Evolutionary conservation across 2,113 vertebrate species (phyloP), one percentile per base, ranked within the genome.

Genomic region (Epinephelus cyanopodus): DNA sequence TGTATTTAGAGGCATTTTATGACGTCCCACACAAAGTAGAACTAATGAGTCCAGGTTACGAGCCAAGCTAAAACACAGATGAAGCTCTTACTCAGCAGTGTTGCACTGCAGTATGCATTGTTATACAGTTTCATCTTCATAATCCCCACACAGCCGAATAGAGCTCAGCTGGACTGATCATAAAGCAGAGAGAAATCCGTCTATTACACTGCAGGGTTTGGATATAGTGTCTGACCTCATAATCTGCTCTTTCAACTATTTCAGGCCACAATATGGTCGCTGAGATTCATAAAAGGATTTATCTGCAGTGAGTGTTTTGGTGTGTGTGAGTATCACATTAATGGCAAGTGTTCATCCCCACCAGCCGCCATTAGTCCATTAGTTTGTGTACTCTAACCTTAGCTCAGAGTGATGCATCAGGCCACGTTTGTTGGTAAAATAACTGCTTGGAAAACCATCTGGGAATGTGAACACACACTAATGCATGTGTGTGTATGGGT

Each of bases 391-490:
- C 65, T 52, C 25, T 66, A 17, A 50, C 64, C 45, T 45, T 77
- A 6, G 66, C 74, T 82, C 56, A 19, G 19, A 64, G 33, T 13
- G 47, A 65, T 50, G 37, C 69, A 45, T 39, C 57, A 57, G 2
- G 68, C 18, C n/a, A 13, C 6, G 45, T 73, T 79, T 91, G 87
- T 88, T 90, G 85, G 64, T 82, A 13, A 89, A 88, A 87, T 78
- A 86, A 77, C n/a, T 67, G 64, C 81, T 84, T 53, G 64, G 53
- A 25, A 81, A 84, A 73, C 25, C 87, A 79, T 80, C 81, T 78
- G 81, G 33, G 66, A 63, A 54, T 60, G 11, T 45, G 45, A 62
- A 10, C 58, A 47, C 50, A 17, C 42, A 48, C 18, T 2, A 37
- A 48, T 29, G 47, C n/a, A 27, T n/a, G 18, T n/a, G 27, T n/a